These are phyloP conservation scores for Psophia crepitans DNA, from an alignment of 2,113 vertebrate genomes.

Conservation along the genomic window DNA sequence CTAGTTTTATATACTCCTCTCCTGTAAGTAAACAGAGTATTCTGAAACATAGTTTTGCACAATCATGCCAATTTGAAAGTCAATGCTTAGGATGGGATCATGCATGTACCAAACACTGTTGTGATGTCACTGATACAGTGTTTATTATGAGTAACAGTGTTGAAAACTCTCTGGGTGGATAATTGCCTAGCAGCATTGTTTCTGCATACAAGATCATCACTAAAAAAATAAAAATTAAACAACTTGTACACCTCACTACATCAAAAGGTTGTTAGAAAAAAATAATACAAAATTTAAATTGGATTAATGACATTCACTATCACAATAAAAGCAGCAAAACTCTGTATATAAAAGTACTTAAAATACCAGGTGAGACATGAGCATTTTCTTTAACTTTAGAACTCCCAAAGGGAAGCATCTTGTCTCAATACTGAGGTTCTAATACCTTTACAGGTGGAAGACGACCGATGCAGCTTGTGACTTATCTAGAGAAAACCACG, in stretches of 20 bases:
- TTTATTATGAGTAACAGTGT: not conserved
- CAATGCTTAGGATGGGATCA: not conserved
- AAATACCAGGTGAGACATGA: not conserved
- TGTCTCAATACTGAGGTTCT: not conserved
- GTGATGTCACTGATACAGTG: not conserved
- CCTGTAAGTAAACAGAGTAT: not conserved
- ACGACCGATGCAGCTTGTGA: not conserved
- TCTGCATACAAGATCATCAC: not conserved
- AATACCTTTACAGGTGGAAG: rapidly evolving
- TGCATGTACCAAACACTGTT: not conserved
- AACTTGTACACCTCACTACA: not conserved
- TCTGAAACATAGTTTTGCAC: not conserved
- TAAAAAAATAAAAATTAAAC: not conserved
- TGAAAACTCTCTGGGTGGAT: not conserved
- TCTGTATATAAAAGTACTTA: not conserved
- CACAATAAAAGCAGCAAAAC: not conserved
- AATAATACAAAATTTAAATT: not conserved
- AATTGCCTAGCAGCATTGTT: not conserved
- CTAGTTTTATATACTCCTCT: not conserved
- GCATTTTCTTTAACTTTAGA: not conserved
- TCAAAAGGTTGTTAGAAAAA: not conserved
- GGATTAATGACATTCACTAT: not conserved
- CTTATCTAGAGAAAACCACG: not conserved
- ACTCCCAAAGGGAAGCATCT: not conserved
- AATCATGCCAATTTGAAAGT: not conserved